Base-by-base conservation (phyloP, 1,140 invertebrate genomes). In the Proctacanthus coquilletti region DNA sequence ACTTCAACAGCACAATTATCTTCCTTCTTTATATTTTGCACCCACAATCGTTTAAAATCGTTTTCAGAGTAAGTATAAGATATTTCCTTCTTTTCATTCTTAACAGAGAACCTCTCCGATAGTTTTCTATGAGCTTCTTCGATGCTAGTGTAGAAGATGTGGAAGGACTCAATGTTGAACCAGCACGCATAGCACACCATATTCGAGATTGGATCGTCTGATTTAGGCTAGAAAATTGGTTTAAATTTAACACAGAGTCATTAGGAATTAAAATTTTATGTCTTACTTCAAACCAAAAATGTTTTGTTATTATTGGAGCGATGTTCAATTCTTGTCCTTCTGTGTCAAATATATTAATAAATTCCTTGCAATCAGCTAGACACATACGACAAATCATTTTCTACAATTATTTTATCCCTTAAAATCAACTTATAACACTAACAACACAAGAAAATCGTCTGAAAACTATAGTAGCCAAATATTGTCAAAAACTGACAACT, bases 311-410 rank as follows among this genome's bases (percentile, higher is more conserved):
- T 36, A 50, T 42, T 0, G 32, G 31, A 3, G 52, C 44, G 20
- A 50, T 41, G 30, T 50, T 55, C 11, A 52, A 34, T 3, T 46
- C 40, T 11, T 44, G 20, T n/a, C 52, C 52, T 9, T 39, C 29
- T 34, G 32, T 42, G 8, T 44, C 50, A 14, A 54, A 54, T 32
- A 54, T 55, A 18, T 50, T 42, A 27, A 55, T 50, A 6, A 42
- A 44, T 29, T 54, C 50, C 23, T 36, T 41, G 17, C 42, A 45
- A 38, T 41, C 48, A 29, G 55, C 51, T 3, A 58, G 46, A 40
- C 55, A 58, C 48, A 58, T 34, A 13, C 55, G 48, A 46, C 55
- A 58, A 43, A 58, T 56, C 55, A 58, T 58, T 27, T 25, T 45
- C n/a, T n/a, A n/a, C n/a, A n/a, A n/a, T n/a, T n/a, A n/a, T n/a